A percentile compares a stretch with the other conserved stretches of the same genome.
These are phyloP conservation scores for Leptopilina boulardi DNA, from an alignment of 1,140 invertebrate species.

Conservation along the genomic window DNA sequence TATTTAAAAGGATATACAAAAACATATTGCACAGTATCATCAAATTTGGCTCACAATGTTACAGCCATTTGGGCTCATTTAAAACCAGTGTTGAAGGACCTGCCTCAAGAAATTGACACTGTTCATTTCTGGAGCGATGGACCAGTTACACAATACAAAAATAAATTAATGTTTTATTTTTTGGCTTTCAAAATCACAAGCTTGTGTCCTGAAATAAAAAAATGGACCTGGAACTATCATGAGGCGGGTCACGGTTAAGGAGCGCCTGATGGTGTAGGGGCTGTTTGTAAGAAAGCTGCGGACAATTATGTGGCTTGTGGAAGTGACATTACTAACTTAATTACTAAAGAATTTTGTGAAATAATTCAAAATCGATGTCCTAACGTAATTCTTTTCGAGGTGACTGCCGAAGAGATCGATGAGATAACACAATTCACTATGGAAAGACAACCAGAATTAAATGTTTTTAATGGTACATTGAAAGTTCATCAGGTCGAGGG, in stretches of 20 bases:
- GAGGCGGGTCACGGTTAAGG: constrained; percentile 66
- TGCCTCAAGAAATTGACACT: neutral
- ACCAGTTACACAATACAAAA: constrained; percentile 51
- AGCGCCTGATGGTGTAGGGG: constrained; percentile 67
- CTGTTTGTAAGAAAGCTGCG: constrained; percentile 67
- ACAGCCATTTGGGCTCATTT: neutral
- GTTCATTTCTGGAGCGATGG: constrained; percentile 51
- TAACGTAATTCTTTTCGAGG: neutral
- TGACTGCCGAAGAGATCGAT: neutral
- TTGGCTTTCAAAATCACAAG: constrained; percentile 16
- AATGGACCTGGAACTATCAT: constrained; percentile 64
- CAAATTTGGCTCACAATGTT: neutral
- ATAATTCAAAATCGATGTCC: neutral
- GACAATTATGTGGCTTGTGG: constrained; percentile 45
- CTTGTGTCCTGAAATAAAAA: neutral
- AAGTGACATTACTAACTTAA: neutral
- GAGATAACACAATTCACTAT: neutral
- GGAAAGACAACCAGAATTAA: neutral
- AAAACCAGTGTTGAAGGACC: neutral
- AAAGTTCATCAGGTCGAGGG: neutral
- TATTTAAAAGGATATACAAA: neutral
- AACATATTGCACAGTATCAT: neutral
- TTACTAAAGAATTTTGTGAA: neutral
- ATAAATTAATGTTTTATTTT: constrained; percentile 48
- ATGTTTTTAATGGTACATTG: neutral